Evolutionary conservation across 2,888 invertebrate genomes (phyloP).

Genomic region (Agapetus fuscipes): DNA sequence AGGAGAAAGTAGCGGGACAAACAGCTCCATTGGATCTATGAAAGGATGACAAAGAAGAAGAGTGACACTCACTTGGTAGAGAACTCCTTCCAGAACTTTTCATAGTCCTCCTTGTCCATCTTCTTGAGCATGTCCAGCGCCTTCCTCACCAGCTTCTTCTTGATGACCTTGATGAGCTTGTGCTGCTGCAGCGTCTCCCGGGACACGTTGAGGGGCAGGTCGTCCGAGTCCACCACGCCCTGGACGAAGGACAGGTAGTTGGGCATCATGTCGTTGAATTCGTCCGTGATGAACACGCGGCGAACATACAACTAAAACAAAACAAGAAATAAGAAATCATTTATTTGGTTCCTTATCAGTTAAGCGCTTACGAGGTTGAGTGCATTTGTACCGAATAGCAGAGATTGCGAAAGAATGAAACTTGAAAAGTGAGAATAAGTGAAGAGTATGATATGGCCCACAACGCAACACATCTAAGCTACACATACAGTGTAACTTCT

Average conservation of each 20-base stretch:
- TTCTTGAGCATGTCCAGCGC: conserved; percentile 98
- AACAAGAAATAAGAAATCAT: not conserved
- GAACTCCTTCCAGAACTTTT: conserved; percentile 98
- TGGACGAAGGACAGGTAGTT: conserved; percentile 92
- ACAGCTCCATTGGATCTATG: no score
- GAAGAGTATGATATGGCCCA: no score
- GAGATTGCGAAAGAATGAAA: no score
- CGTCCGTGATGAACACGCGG: conserved; percentile 98
- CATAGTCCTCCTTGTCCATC: conserved; percentile 79
- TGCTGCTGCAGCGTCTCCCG: conserved; percentile 98
- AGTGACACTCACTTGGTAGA: conserved; percentile 82
- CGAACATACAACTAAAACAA: conserved; percentile 73
- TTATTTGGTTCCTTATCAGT: no score
- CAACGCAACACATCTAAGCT: no score
- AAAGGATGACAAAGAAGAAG: no score
- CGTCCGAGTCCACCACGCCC: conserved; percentile 98
- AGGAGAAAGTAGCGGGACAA: no score
- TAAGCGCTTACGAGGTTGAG: no score
- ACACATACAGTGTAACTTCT: no score
- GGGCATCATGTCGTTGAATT: conserved; percentile 99
- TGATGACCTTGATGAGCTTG: conserved; percentile 97
- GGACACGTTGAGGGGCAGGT: conserved; percentile 95
- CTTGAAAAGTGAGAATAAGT: no score
- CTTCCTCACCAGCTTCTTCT: conserved; percentile 97
- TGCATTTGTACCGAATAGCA: no score